phyloP scores from a whole-genome alignment of 2,113 vertebrate genomes.

The Rhynchomys soricoides region DNA sequence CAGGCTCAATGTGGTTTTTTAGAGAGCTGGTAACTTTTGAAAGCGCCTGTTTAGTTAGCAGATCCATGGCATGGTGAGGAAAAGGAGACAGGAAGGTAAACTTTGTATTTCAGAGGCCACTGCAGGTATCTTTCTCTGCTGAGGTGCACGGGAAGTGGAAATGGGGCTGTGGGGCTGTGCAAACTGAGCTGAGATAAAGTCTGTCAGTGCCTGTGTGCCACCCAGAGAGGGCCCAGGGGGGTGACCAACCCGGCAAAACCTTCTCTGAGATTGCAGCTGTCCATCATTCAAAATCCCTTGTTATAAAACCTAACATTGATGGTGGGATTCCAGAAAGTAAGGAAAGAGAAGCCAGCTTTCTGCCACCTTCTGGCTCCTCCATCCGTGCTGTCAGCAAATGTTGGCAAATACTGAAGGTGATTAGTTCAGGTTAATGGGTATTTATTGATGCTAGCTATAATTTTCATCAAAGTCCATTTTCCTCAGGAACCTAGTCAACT shows the following conservation, averaged over 20 bases:
- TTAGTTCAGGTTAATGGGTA: neutral
- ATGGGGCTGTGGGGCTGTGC: neutral
- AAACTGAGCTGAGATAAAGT: neutral
- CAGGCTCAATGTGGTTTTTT: neutral
- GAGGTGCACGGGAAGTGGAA: neutral
- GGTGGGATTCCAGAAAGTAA: neutral
- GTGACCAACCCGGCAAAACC: neutral
- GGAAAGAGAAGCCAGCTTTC: neutral
- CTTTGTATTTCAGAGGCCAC: neutral
- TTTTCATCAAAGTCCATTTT: neutral
- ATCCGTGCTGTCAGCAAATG: neutral
- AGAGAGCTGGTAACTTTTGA: neutral
- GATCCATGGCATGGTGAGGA: fast-evolving
- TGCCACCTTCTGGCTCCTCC: no score
- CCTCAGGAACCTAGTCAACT: neutral
- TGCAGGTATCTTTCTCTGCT: neutral
- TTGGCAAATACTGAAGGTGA: neutral
- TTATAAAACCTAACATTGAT: neutral
- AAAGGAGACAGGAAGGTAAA: neutral
- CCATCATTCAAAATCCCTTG: neutral
- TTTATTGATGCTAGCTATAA: neutral
- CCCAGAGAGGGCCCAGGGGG: neutral
- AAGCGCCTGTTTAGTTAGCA: neutral
- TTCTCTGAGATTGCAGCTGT: neutral
- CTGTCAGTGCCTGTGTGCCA: no score